Conservation (phyloP, 2,113 vertebrate genomes). For the Propithecus coquereli region DNA sequence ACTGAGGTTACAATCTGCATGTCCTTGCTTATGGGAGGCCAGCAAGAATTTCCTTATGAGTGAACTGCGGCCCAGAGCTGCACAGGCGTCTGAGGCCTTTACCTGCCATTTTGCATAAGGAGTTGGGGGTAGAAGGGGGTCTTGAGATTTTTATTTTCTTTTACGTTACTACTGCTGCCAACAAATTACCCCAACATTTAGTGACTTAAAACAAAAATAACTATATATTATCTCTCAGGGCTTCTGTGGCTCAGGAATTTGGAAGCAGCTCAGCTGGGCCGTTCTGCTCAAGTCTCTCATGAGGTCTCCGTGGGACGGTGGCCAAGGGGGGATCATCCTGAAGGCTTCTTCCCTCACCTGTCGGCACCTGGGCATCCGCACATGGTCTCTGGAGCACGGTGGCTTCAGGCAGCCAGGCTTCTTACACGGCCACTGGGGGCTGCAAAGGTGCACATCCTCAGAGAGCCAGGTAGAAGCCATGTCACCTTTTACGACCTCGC, state of each 20-base stretch:
- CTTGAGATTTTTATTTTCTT: too few species aligned
- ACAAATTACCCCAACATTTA: not conserved
- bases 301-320: not conserved
- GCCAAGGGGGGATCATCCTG: not conserved
- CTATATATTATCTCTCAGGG: not conserved
- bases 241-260: not conserved
- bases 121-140: too few species aligned
- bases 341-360: not conserved
- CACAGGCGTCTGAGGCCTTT: too few species aligned
- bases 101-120: too few species aligned
- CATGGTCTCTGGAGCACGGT: not conserved
- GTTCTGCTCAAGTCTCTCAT: not conserved
- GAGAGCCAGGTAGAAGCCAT: not conserved
- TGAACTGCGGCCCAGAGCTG: too few species aligned
- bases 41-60: too few species aligned
- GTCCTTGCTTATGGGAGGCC: too few species aligned
- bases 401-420: not conserved
- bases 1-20: too few species aligned
- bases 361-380: too few species aligned
- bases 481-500: not conserved
- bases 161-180: not conserved
- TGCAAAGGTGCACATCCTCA: not conserved
- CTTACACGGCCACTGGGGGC: not conserved
- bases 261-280: not conserved
- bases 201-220: not conserved